These are phyloP conservation scores for Elmis aenea DNA, from an alignment of 2,888 invertebrate genomes.

Conservation along the genomic window DNA sequence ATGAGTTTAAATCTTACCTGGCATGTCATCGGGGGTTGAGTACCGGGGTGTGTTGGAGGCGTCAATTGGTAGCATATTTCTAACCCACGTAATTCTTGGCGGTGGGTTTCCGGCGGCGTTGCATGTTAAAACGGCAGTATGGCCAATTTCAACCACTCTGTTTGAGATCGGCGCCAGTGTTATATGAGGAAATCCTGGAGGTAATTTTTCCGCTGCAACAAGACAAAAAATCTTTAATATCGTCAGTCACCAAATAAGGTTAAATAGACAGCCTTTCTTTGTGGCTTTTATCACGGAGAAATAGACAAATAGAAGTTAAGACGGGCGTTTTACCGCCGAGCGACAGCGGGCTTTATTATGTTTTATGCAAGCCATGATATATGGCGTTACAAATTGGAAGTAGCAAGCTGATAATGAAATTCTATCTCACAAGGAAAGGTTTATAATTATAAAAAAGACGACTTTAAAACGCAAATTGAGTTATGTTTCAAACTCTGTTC, in stretches of 20 bases:
- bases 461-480: too few relatives aligned
- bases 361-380: too few relatives aligned
- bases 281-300: too few relatives aligned
- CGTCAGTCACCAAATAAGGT: not conserved
- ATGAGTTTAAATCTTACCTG: constrained; percentile 51
- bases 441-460: too few relatives aligned
- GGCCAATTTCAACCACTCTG: constrained; percentile 94
- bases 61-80: constrained; percentile 86
- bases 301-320: too few relatives aligned
- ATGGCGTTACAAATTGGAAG: too few relatives aligned
- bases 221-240: constrained; percentile 21
- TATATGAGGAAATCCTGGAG: constrained; percentile 88
- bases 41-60: constrained; percentile 78
- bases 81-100: constrained; percentile 86
- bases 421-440: too few relatives aligned
- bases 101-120: constrained; percentile 80
- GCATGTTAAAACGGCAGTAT: constrained; percentile 85
- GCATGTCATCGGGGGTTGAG: constrained; percentile 74
- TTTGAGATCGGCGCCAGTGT: constrained; percentile 83
- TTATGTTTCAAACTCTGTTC: too few relatives aligned
- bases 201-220: constrained; percentile 75
- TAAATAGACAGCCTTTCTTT: too few relatives aligned
- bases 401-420: too few relatives aligned
- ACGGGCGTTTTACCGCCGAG: too few relatives aligned
- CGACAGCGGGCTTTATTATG: too few relatives aligned